Evolutionary conservation across 2,113 vertebrate genomes (phyloP).

Genomic region (Apodemus speciosus): DNA sequence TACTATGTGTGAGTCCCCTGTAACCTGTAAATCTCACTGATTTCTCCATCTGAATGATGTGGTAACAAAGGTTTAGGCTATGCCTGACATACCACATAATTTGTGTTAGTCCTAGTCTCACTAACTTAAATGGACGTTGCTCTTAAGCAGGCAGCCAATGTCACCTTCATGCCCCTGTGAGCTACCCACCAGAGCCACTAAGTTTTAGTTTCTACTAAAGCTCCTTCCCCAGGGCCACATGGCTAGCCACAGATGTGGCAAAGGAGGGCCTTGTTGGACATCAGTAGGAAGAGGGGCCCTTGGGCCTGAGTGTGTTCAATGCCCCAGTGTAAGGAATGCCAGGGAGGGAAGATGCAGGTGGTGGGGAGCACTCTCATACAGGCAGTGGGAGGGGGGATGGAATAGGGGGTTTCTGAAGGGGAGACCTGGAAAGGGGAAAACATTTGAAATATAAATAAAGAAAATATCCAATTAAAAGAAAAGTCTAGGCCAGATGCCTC

Average conservation of each 20-base stretch:
- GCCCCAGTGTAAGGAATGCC: too few species aligned
- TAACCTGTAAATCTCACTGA: not conserved
- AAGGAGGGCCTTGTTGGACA: too few species aligned
- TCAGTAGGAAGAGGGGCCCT: too few species aligned
- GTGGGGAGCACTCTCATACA: too few species aligned
- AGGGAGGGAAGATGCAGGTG: too few species aligned
- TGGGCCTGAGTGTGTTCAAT: too few species aligned
- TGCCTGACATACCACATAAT: not conserved
- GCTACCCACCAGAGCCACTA: not conserved
- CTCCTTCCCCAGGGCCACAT: not conserved
- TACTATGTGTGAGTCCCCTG: not conserved
- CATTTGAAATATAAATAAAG: too few species aligned
- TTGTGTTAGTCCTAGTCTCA: not conserved
- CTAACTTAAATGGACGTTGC: not conserved
- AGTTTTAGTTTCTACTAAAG: not conserved
- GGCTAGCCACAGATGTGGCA: not conserved
- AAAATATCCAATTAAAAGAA: too few species aligned
- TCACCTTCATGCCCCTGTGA: not conserved
- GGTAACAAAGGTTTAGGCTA: not conserved
- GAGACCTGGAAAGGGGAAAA: too few species aligned
- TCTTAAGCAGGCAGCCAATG: not conserved
- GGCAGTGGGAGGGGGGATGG: too few species aligned
- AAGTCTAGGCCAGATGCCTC: not conserved
- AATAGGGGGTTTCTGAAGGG: too few species aligned
- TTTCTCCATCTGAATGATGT: not conserved